Evolutionary conservation across 2,888 invertebrate species (phyloP).

Genomic region (Hesperia comma): DNA sequence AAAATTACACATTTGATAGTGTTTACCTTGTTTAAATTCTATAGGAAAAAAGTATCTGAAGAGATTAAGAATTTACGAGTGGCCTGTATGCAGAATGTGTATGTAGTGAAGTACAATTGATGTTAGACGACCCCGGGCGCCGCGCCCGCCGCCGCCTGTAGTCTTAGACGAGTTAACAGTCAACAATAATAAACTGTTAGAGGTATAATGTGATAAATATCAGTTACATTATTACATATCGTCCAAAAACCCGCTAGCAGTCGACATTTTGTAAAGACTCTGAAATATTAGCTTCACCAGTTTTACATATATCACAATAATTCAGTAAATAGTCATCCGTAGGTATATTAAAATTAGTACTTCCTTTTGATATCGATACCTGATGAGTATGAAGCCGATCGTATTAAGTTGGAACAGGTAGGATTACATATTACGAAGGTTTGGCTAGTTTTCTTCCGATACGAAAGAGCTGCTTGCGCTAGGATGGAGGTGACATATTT

Average conservation of each 20-base stretch:
- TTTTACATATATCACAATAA: slow-evolving; percentile 72
- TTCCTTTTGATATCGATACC: slow-evolving; percentile 24
- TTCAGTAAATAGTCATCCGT: slow-evolving; percentile 53
- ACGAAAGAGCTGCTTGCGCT: slow-evolving; percentile 12
- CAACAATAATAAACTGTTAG: slow-evolving; percentile 78
- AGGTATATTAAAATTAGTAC: slow-evolving; percentile 24
- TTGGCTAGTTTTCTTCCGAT: slow-evolving; percentile 18
- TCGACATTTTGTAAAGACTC: slow-evolving; percentile 73
- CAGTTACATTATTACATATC: slow-evolving; percentile 58
- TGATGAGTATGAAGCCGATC: slow-evolving; percentile 10
- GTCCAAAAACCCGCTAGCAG: slow-evolving; percentile 69
- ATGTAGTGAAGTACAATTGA: neutral
- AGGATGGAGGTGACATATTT: slow-evolving; percentile 23
- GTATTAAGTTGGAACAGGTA: slow-evolving; percentile 10
- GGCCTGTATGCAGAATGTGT: too few relatives aligned
- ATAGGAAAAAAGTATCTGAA: too few relatives aligned
- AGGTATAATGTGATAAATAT: slow-evolving; percentile 67
- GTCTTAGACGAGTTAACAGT: slow-evolving; percentile 66
- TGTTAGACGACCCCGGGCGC: slow-evolving; percentile 14
- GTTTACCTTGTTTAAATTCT: too few relatives aligned
- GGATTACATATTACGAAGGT: neutral
- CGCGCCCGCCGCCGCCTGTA: slow-evolving; percentile 43
- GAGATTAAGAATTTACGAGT: too few relatives aligned
- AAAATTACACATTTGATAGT: too few relatives aligned
- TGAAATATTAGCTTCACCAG: slow-evolving; percentile 68